Evolutionary conservation across 2,113 vertebrate genomes (phyloP), one percentile per base, ranked within the genome.

Genomic region (Physeter macrocephalus): DNA sequence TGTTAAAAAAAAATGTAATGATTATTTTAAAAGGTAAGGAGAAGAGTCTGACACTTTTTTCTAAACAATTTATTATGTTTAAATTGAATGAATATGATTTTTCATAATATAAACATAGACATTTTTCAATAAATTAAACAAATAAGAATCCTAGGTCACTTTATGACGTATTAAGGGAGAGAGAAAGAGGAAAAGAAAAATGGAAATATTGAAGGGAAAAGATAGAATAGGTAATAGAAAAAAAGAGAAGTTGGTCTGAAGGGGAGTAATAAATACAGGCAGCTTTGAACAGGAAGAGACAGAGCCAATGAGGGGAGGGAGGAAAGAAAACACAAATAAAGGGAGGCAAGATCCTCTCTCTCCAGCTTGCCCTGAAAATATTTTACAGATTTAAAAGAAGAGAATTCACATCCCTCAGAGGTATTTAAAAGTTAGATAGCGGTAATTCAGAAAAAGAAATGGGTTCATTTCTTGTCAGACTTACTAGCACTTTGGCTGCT

Each of bases 41-140:
- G 36, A 69, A 97, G 94, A 93, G 1, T 61, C 23, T 39, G 17
- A 59, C 25, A 71, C 5, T 59, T 95, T 90, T 90, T 83, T n/a
- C 62, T 25, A 80, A 91, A 31, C 5, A 43, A 85, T 74, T 80
- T 95, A 27, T 67, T 59, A 39, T 66, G 15, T 84, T 97, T 93
- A 25, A 92, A 88, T 75, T 39, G 34, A 78, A 62, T 78, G 31
- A 77, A 49, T 62, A 85, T 59, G 27, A 57, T 81, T 93, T 94
- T 69, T 54, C 67, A 62, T 62, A 54, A 10, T 8, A 49, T 54
- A 83, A 69, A 29, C 23, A 36, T 74, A 81, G 86, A 8, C 17
- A 62, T 95, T 92, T 75, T 57, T 83, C 10, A 89, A 36, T 90
- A 77, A 41, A 41, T 61, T 64, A 87, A 92, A 61, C 7, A 84